Conservation (phyloP, 2,797 vertebrate species). For the Melanotaenia pygmaea region DNA sequence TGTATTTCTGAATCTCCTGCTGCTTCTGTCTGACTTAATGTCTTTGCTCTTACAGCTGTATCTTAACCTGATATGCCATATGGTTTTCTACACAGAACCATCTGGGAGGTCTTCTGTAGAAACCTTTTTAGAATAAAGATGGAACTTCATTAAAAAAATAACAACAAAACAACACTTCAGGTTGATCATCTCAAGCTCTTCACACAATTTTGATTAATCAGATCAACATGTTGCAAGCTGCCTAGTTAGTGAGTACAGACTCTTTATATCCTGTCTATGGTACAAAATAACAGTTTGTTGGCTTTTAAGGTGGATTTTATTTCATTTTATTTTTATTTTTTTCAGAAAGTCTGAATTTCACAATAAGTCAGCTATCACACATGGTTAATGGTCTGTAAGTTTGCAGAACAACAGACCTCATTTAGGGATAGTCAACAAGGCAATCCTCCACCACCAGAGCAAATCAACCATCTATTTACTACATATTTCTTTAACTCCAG, state of each 20-base stretch:
- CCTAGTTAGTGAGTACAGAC: no score
- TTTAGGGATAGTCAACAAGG: conserved; percentile 26
- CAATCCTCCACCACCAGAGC: conserved; percentile 27
- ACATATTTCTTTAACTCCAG: conserved; percentile 67
- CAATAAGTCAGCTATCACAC: no score
- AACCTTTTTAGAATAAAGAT: background rate
- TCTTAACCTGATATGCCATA: conserved; percentile 2
- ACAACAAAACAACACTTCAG: no score
- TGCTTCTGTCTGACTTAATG: conserved; percentile 17
- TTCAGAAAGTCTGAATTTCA: no score
- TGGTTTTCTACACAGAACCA: background rate
- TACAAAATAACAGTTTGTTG: no score
- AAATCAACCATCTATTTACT: conserved; percentile 43
- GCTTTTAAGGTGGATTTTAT: no score
- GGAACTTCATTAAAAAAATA: background rate
- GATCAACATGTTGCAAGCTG: no score
- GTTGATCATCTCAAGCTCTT: background rate
- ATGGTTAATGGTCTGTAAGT: background rate
- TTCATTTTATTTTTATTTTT: no score
- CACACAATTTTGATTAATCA: background rate
- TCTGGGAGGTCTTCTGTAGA: background rate
- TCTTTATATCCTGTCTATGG: no score
- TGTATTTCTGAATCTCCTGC: conserved; percentile 29
- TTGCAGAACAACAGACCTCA: conserved; percentile 14
- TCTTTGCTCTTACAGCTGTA: background rate